These are phyloP conservation scores for Osmerus eperlanus DNA, from an alignment of 2,113 vertebrate genomes.

Conservation along the genomic window DNA sequence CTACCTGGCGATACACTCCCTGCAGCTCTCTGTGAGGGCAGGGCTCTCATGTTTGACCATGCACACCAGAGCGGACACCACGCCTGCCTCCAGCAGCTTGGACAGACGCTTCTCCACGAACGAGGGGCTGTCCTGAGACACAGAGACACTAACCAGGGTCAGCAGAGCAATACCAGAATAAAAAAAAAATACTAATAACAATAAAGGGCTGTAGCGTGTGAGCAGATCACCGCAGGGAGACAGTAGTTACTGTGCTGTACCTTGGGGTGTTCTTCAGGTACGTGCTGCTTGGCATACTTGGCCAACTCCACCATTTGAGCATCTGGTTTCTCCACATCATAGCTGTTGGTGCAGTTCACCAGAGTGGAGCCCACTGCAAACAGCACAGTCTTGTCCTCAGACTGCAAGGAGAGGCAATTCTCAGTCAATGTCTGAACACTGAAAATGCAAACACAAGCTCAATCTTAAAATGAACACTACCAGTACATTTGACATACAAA, in stretches of 20 bases:
- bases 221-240: background rate
- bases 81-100: conserved; percentile 84
- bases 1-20: conserved; percentile 92
- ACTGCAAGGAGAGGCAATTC: conserved; percentile 67
- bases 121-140: conserved; percentile 79
- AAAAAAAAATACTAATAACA: background rate
- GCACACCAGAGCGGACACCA: conserved; percentile 89
- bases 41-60: conserved; percentile 93
- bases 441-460: no score
- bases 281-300: conserved; percentile 95
- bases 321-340: conserved; percentile 88
- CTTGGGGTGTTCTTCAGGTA: conserved; percentile 96
- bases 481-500: background rate
- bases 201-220: background rate
- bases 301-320: conserved; percentile 96
- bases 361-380: conserved; percentile 90
- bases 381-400: conserved; percentile 89
- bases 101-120: conserved; percentile 81
- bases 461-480: no score
- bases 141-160: background rate
- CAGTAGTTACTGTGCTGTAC: conserved; percentile 51
- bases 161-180: background rate
- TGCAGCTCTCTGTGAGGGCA: conserved; percentile 81
- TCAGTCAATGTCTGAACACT: background rate
- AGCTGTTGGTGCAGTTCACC: conserved; percentile 97